A percentile compares a stretch with the other conserved stretches of the same genome.
Evolutionary conservation across 1,140 invertebrate genomes (phyloP).

Genomic region (Cepaea nemoralis): DNA sequence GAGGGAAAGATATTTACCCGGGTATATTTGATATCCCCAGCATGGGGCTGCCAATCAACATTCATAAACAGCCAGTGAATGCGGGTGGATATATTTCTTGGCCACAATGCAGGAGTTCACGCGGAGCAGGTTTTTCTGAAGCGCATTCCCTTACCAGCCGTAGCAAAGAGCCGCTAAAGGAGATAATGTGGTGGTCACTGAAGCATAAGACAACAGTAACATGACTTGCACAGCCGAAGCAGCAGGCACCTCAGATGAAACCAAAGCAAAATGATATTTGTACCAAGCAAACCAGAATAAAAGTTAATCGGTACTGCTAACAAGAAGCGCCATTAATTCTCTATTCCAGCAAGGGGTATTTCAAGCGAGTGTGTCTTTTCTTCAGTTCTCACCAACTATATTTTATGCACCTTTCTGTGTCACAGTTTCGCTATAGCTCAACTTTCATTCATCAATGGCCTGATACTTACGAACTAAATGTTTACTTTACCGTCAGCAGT

Average conservation of each 20-base stretch:
- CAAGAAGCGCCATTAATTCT: not conserved
- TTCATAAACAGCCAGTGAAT: not conserved
- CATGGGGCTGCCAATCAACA: not conserved
- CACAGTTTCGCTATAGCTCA: not conserved
- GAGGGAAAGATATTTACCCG: not conserved
- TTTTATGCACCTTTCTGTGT: not conserved
- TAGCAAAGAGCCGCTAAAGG: not conserved
- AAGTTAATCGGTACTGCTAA: not conserved
- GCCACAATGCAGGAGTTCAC: not conserved
- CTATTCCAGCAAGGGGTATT: not conserved
- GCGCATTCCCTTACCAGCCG: not conserved
- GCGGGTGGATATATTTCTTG: not conserved
- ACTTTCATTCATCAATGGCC: slow-evolving; percentile 3
- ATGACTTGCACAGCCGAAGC: not conserved
- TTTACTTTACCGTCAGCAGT: not conserved
- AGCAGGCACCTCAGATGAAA: not conserved
- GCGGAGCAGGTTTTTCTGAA: not conserved
- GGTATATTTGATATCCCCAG: not conserved
- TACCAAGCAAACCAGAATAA: not conserved
- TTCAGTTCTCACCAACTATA: not conserved
- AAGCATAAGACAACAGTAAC: not conserved
- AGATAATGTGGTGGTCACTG: slow-evolving; percentile 7
- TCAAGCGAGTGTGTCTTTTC: not conserved
- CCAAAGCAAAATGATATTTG: not conserved
- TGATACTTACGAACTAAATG: not conserved